These are phyloP conservation scores for Mesocentrotus franciscanus DNA, from an alignment of 53 echinoderm and acorn worm species.

Conservation along the genomic window DNA sequence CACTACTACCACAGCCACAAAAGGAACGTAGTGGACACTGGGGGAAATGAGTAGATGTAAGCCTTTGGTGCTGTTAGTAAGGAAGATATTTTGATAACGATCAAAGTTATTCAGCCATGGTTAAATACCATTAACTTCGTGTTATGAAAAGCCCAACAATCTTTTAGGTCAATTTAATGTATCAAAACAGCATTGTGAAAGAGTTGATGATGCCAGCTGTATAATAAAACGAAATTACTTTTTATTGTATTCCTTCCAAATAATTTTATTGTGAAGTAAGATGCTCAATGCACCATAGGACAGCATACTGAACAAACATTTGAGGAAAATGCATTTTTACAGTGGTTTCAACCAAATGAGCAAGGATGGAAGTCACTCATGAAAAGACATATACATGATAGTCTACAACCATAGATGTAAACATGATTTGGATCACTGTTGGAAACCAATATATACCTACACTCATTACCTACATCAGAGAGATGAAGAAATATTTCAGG, in stretches of 20 bases:
- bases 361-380: too few relatives aligned
- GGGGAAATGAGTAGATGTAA: background rate
- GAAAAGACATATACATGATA: too few relatives aligned
- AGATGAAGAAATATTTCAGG: too few relatives aligned
- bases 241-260: background rate
- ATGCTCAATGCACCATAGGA: background rate
- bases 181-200: background rate
- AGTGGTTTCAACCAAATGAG: too few relatives aligned
- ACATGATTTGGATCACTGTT: too few relatives aligned
- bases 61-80: background rate
- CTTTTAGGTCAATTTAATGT: background rate
- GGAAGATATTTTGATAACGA: too few relatives aligned
- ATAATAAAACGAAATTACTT: background rate
- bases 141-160: background rate
- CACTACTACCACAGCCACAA: constrained; percentile 62
- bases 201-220: background rate
- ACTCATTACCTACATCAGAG: too few relatives aligned
- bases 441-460: too few relatives aligned
- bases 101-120: background rate
- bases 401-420: too few relatives aligned
- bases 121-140: background rate
- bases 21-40: constrained; percentile 17
- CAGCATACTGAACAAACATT: background rate
- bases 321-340: too few relatives aligned
- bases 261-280: background rate